Conservation (phyloP, 2,113 vertebrate species). For the Orthonyx spaldingii region DNA sequence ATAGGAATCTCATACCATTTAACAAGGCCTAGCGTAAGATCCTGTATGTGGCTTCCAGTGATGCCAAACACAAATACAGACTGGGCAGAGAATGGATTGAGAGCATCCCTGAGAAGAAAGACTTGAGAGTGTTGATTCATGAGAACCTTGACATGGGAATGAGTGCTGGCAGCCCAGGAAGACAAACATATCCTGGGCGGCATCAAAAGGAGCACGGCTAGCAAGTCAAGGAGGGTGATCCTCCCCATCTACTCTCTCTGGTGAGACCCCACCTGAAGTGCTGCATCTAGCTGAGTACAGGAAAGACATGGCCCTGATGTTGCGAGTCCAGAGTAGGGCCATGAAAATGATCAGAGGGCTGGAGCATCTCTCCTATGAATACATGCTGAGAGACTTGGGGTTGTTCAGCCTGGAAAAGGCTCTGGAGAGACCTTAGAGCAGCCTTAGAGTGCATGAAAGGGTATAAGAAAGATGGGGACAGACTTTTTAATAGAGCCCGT, state of each 20-base stretch:
- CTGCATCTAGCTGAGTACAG: background rate
- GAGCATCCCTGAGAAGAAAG: background rate
- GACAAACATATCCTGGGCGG: background rate
- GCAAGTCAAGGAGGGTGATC: background rate
- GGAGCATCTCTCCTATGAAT: background rate
- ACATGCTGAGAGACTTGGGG: background rate
- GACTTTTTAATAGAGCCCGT: background rate
- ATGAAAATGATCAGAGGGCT: background rate
- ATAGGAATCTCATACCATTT: background rate
- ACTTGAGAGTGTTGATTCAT: background rate
- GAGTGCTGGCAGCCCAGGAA: background rate
- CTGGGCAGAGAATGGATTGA: background rate
- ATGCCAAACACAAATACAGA: background rate
- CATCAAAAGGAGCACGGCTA: background rate
- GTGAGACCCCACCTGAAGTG: background rate
- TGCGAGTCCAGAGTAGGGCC: background rate
- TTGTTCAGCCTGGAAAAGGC: background rate
- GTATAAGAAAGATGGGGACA: background rate
- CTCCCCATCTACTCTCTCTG: background rate
- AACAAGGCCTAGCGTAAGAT: background rate
- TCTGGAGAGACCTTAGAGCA: background rate
- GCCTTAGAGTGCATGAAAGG: background rate
- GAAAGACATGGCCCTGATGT: background rate
- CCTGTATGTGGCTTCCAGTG: fast-evolving
- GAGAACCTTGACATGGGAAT: background rate